phyloP scores from a whole-genome alignment of 2,888 invertebrate genomes.

The Caenorhabditis panamensis region DNA sequence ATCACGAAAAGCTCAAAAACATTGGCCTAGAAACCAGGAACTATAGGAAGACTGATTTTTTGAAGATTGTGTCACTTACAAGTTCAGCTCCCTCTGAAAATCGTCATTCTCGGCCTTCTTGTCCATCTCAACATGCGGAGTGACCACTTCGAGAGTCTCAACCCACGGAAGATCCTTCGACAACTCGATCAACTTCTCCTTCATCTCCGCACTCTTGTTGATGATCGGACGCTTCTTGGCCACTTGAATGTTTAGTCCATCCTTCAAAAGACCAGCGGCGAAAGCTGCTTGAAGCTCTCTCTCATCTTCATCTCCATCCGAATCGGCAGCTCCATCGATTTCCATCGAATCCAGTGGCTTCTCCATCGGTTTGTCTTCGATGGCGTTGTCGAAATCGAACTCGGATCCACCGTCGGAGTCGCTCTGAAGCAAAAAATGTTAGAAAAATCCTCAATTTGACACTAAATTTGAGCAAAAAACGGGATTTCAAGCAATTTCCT shows the following conservation, averaged over 20 bases:
- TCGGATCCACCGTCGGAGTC: conserved; percentile 62
- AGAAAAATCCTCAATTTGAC: no score
- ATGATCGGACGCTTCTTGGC: conserved; percentile 85
- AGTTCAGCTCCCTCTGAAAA: conserved; percentile 78
- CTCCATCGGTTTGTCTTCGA: conserved; percentile 41
- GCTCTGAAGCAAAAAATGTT: conserved; percentile 50
- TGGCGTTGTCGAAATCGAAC: conserved; percentile 63
- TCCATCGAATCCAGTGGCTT: conserved; percentile 50
- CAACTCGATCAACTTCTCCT: conserved; percentile 67
- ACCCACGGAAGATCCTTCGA: conserved; percentile 75
- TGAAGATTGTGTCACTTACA: no score
- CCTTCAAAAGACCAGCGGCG: conserved; percentile 88
- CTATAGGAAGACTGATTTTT: no score
- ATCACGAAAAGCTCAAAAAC: no score
- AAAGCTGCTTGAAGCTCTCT: conserved; percentile 90
- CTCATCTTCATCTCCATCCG: conserved; percentile 57
- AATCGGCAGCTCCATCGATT: conserved; percentile 34
- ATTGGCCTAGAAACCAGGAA: no score
- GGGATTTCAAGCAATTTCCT: no score
- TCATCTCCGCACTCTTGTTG: conserved; percentile 85
- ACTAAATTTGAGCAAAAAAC: no score
- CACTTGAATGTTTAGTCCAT: conserved; percentile 86
- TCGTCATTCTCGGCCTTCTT: conserved; percentile 75
- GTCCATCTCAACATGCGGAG: conserved; percentile 67
- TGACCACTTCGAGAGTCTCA: conserved; percentile 76